Conservation (phyloP, 2,797 vertebrate genomes). For the Momotus momota region DNA sequence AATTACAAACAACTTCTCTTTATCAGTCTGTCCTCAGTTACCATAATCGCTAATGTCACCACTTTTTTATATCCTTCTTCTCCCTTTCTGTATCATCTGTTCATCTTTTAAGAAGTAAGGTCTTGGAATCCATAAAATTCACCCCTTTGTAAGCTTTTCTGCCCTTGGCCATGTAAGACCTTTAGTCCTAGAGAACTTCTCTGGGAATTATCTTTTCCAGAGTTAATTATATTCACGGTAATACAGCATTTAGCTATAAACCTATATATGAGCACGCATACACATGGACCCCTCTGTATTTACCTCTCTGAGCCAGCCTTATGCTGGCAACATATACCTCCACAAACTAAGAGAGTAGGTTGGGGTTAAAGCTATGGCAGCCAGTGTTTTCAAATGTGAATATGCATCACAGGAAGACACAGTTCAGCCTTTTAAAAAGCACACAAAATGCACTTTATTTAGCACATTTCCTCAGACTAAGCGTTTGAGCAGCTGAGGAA, state of each 20-base stretch:
- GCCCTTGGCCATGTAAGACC: background rate
- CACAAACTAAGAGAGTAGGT: background rate
- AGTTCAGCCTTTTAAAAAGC: background rate
- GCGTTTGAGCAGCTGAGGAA: background rate
- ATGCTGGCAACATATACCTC: background rate
- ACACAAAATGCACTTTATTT: background rate
- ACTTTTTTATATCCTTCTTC: background rate
- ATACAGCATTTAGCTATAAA: constrained; percentile 13
- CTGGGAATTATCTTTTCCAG: background rate
- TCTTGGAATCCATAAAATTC: background rate
- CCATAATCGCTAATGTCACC: background rate
- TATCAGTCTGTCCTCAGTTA: background rate
- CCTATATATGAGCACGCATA: background rate
- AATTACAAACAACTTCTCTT: background rate
- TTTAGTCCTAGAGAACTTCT: background rate
- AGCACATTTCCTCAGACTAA: background rate
- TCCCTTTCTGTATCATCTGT: background rate
- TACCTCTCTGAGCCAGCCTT: background rate
- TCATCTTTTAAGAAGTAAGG: background rate
- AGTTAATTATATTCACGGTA: background rate
- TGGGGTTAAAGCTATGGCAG: constrained; percentile 27
- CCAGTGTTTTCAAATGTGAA: background rate
- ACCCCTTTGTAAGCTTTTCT: background rate
- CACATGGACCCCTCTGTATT: background rate
- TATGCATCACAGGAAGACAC: background rate